Conservation (phyloP, 2,888 invertebrate species). For the Rotaria macrura region DNA sequence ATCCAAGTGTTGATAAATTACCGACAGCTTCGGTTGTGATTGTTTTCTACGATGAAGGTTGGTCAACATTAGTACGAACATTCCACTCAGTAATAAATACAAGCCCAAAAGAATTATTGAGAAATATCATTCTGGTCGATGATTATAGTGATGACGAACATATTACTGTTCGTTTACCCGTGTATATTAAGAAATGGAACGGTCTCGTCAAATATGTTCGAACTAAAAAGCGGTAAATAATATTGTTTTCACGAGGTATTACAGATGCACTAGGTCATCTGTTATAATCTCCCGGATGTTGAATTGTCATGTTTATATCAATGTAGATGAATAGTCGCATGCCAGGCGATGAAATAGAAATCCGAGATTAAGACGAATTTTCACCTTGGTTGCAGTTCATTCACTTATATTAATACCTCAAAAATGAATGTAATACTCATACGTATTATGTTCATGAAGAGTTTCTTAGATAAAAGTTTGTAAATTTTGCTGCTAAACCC, state of each 20-base stretch:
- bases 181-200: conserved; percentile 68
- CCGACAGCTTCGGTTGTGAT: conserved; percentile 83
- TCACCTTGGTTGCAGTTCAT: too few relatives aligned
- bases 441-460: too few relatives aligned
- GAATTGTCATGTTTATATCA: too few relatives aligned
- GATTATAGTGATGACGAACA: conserved; percentile 58
- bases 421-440: too few relatives aligned
- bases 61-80: conserved; percentile 47
- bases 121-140: conserved; percentile 53
- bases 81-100: conserved; percentile 51
- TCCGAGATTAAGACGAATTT: too few relatives aligned
- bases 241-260: conserved; percentile 49
- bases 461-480: too few relatives aligned
- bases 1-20: conserved; percentile 58
- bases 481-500: too few relatives aligned
- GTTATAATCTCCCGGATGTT: too few relatives aligned
- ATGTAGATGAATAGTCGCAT: too few relatives aligned
- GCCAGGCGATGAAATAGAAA: too few relatives aligned
- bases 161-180: conserved; percentile 69
- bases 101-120: conserved; percentile 57
- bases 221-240: conserved; percentile 74
- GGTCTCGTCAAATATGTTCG: conserved; percentile 80
- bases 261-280: too few relatives aligned
- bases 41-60: conserved; percentile 72
- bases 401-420: too few relatives aligned